phyloP scores from a whole-genome alignment of 2,113 vertebrate genomes.

The Psilopsiagon aurifrons region DNA sequence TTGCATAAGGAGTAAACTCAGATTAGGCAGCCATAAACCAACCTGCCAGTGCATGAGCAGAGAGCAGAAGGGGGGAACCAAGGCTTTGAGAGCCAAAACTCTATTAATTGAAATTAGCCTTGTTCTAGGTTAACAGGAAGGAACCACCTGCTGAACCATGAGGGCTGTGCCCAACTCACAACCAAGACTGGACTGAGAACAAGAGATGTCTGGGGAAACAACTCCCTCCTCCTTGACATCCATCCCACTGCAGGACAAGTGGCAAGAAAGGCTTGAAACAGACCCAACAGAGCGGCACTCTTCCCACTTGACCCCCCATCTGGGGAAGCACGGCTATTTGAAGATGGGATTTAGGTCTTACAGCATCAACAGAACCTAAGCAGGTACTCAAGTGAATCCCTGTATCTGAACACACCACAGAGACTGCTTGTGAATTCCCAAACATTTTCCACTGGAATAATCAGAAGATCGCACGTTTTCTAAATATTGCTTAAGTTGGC shows the following conservation, averaged over 20 bases:
- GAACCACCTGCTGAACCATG: background rate
- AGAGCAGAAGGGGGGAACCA: background rate
- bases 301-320: background rate
- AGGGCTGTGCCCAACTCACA: background rate
- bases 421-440: background rate
- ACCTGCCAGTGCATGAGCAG: background rate
- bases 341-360: background rate
- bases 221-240: background rate
- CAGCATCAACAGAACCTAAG: background rate
- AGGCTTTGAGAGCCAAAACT: background rate
- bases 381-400: background rate
- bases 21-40: background rate
- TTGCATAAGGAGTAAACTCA: background rate
- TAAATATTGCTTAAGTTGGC: conserved; percentile 39
- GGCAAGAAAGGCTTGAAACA: background rate
- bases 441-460: conserved; percentile 35
- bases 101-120: background rate
- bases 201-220: background rate
- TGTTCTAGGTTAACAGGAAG: background rate
- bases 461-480: conserved; percentile 20
- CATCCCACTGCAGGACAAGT: background rate
- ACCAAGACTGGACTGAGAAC: background rate
- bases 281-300: background rate
- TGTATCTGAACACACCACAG: conserved; percentile 14
- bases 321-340: background rate